phyloP scores from a whole-genome alignment of 1,140 invertebrate genomes.

The Musca domestica region DNA sequence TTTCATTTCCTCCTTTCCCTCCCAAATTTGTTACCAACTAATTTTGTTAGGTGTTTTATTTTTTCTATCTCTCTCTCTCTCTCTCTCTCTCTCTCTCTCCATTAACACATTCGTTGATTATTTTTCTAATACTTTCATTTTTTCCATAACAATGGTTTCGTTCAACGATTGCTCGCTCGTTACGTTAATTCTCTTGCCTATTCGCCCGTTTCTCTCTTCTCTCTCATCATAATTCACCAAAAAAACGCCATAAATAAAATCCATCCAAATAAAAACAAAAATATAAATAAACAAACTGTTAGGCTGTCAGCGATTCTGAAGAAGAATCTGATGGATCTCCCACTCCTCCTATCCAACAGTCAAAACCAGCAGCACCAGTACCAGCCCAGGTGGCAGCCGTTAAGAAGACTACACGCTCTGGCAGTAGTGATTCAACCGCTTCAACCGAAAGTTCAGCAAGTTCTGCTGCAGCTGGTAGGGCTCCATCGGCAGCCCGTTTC shows the following conservation, averaged over 20 bases:
- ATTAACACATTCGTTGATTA: not conserved
- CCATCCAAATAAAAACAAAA: not conserved
- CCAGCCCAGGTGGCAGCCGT: slow-evolving; percentile 58
- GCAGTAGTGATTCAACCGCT: slow-evolving; percentile 66
- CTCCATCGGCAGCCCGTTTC: slow-evolving; percentile 35
- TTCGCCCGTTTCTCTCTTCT: not conserved
- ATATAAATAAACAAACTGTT: slow-evolving; percentile 14
- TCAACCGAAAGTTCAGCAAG: slow-evolving; percentile 70
- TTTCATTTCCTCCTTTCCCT: too few species aligned
- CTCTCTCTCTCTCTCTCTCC: too few species aligned
- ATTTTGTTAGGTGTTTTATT: too few species aligned
- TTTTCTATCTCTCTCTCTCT: too few species aligned
- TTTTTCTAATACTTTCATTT: not conserved
- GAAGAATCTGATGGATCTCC: slow-evolving; percentile 66
- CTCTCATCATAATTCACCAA: too few species aligned
- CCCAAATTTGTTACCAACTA: too few species aligned
- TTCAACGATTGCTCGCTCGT: too few species aligned
- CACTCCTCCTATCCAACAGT: slow-evolving; percentile 63
- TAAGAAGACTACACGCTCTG: slow-evolving; percentile 54
- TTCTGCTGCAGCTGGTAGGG: slow-evolving; percentile 52
- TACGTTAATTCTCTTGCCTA: not conserved
- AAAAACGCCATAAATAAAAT: not conserved
- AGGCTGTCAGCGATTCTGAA: slow-evolving; percentile 56
- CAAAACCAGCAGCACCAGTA: slow-evolving; percentile 48
- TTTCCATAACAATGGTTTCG: too few species aligned